Conservation (phyloP, 2,113 vertebrate species). For the Psilopsiagon aymara region DNA sequence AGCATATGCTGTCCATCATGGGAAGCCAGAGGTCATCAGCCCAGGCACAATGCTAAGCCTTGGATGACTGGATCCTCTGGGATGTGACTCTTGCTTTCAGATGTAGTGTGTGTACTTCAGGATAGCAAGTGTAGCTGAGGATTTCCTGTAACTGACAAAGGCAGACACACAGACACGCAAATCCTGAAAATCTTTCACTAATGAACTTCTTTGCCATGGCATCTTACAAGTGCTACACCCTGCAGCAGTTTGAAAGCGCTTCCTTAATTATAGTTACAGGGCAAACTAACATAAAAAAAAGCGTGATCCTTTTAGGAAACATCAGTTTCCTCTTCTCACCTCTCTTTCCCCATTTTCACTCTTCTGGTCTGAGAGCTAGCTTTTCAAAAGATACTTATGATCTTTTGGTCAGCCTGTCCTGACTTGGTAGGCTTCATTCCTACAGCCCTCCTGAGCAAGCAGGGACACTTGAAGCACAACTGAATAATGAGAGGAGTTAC, state of each 20-base stretch:
- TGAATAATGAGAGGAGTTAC: neutral
- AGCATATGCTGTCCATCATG: accelerated
- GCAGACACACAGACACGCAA: neutral
- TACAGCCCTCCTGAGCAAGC: neutral
- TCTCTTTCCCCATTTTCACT: neutral
- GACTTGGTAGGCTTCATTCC: neutral
- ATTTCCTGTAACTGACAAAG: neutral
- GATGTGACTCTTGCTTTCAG: neutral
- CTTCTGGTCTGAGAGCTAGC: neutral
- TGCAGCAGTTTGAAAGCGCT: accelerated
- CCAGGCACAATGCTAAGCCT: neutral
- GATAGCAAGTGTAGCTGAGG: neutral
- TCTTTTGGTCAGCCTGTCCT: neutral
- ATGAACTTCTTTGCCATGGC: neutral
- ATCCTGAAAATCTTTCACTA: neutral
- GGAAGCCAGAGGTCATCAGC: neutral
- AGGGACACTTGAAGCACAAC: neutral
- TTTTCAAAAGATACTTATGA: neutral
- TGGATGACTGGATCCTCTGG: neutral
- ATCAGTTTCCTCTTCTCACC: neutral
- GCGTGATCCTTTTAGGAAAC: neutral
- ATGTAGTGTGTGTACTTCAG: neutral
- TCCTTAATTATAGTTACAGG: neutral
- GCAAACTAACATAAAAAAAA: neutral
- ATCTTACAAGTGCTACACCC: neutral